Evolutionary conservation across 2,797 vertebrate genomes (phyloP).

Genomic region (Acropternis orthonyx): DNA sequence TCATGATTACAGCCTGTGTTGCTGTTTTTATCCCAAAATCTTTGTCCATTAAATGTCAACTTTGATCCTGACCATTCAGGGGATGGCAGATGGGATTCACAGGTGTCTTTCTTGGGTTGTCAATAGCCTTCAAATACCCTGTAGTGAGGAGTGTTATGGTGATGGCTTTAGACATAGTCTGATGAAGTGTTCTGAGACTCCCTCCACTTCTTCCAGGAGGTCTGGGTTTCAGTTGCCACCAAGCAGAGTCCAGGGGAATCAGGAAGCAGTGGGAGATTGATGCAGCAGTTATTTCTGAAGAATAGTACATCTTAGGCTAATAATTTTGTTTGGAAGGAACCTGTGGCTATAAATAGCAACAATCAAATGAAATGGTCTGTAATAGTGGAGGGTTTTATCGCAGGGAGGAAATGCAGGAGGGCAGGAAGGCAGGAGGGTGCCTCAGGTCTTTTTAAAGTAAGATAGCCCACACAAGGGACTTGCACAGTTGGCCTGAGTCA

Average conservation of each 20-base stretch:
- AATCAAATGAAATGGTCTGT: background rate
- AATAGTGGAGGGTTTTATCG: background rate
- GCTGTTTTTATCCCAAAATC: background rate
- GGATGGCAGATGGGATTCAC: background rate
- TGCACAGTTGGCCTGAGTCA: background rate
- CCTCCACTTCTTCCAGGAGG: background rate
- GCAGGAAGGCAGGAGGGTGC: background rate
- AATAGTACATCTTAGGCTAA: background rate
- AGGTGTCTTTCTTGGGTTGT: background rate
- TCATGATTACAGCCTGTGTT: no score
- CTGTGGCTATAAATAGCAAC: background rate
- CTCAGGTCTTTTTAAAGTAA: background rate
- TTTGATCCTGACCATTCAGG: background rate
- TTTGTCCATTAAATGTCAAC: accelerated
- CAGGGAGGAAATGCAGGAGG: background rate
- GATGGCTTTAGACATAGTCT: background rate
- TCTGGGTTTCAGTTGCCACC: background rate
- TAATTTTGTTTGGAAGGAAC: background rate
- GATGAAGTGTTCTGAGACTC: background rate
- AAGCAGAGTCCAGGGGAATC: background rate
- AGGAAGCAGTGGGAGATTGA: background rate
- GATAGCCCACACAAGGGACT: background rate
- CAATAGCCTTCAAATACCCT: background rate
- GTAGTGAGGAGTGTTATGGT: background rate
- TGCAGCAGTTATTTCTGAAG: background rate